Evolutionary conservation across 2,888 invertebrate genomes (phyloP), one percentile per base, ranked within the genome.

Genomic region (Lochmaea capreae): DNA sequence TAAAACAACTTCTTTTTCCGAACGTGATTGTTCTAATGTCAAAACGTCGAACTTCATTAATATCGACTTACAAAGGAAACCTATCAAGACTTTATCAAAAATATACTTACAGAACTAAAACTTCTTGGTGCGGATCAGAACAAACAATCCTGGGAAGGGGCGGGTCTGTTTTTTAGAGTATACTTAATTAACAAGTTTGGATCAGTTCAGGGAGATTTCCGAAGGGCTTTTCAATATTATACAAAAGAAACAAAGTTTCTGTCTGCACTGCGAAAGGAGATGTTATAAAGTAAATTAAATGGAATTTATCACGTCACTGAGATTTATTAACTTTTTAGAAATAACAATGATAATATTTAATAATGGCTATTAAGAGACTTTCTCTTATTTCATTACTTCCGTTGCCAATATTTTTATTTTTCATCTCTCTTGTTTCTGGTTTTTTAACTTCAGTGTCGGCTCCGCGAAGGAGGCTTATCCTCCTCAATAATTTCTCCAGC

Each of bases 271-370:
- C 42, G 62, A 72, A 67, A 54, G 65, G 49, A 69, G 79, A 78
- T 79, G 80, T 80, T 77, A 77, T 81, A 78, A 81, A 81, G 80
- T 79, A 80, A 80, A 82, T 81, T 82, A 81, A 81, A 79, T 78
- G 80, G 80, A 76, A 80, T 81, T 81, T 79, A 81, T 81, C 81
- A 79, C 79, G 76, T 72, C 75, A 78, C 75, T 79, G 75, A 78
- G 79, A 81, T 80, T 79, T 79, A 80, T 80, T 80, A 79, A 78
- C 74, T 79, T 77, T 76, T 75, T 72, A 78, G 77, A 78, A 79
- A 79, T 16, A 54, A 16, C 16, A 52, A n/a, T 4, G 16, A 52
- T 16, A 54, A 16, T 54, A 54, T 16, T 54, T 18, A 16, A 54
- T 16, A 6, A 54, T 9, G 5, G 52, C 16, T 18, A 16, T 16